These are phyloP conservation scores for Anser brachyrhynchus DNA, from an alignment of 2,113 vertebrate genomes.

Conservation along the genomic window DNA sequence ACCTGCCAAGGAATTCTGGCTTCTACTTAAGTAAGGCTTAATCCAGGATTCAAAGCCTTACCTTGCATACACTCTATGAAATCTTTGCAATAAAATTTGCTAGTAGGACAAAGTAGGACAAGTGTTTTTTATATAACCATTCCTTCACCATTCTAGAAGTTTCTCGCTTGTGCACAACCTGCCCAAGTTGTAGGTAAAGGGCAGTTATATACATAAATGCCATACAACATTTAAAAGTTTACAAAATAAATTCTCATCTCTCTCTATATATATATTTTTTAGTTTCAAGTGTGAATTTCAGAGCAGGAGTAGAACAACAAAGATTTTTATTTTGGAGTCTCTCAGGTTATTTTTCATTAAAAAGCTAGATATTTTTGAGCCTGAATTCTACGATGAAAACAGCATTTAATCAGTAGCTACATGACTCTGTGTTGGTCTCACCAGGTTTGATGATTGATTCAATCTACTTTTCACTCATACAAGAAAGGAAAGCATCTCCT, in stretches of 20 bases:
- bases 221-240: background rate
- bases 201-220: background rate
- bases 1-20: background rate
- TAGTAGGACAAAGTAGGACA: background rate
- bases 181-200: background rate
- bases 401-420: background rate
- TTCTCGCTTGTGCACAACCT: background rate
- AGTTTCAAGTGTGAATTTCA: background rate
- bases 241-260: background rate
- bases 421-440: background rate
- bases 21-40: background rate
- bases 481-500: background rate
- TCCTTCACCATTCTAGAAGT: background rate
- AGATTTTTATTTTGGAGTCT: background rate
- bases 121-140: background rate
- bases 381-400: background rate
- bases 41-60: background rate
- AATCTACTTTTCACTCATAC: background rate
- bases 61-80: background rate
- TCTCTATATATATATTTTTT: background rate
- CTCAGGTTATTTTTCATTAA: background rate
- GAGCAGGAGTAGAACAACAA: background rate
- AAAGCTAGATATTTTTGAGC: background rate
- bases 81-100: background rate
- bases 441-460: background rate